Evolutionary conservation across 2,113 vertebrate genomes (phyloP).

Genomic region (Phaethon lepturus): DNA sequence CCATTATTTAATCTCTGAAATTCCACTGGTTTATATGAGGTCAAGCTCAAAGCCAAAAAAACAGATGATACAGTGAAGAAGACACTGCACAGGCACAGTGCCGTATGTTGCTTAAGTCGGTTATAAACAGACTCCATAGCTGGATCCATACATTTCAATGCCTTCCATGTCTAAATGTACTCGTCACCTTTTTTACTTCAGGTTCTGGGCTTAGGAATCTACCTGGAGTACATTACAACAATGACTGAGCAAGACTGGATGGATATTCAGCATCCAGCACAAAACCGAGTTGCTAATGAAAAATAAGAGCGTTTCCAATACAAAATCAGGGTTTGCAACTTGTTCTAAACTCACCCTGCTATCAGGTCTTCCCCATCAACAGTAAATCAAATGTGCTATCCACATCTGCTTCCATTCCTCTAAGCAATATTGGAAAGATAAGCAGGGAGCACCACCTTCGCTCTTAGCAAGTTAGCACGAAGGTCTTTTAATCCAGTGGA

Average conservation of each 20-base stretch:
- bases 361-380: not conserved
- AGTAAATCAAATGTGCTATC: not conserved
- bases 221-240: not conserved
- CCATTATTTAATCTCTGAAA: not conserved
- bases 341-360: not conserved
- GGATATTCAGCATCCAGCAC: not conserved
- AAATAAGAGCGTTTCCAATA: not conserved
- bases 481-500: not conserved
- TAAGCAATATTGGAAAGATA: accelerated
- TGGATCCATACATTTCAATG: not conserved
- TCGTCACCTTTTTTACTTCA: not conserved
- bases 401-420: not conserved
- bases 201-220: not conserved
- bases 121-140: not conserved
- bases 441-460: not conserved
- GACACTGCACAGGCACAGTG: too few relatives aligned
- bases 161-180: not conserved
- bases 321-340: not conserved
- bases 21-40: not conserved
- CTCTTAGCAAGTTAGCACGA: not conserved
- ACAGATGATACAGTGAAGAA: accelerated
- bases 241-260: not conserved
- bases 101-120: accelerated
- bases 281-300: not conserved
- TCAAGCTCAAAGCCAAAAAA: not conserved